A percentile compares a stretch with the other conserved stretches of the same genome.
Evolutionary conservation across 1,140 invertebrate species (phyloP).

Genomic region (Drosophila ogumai): DNA sequence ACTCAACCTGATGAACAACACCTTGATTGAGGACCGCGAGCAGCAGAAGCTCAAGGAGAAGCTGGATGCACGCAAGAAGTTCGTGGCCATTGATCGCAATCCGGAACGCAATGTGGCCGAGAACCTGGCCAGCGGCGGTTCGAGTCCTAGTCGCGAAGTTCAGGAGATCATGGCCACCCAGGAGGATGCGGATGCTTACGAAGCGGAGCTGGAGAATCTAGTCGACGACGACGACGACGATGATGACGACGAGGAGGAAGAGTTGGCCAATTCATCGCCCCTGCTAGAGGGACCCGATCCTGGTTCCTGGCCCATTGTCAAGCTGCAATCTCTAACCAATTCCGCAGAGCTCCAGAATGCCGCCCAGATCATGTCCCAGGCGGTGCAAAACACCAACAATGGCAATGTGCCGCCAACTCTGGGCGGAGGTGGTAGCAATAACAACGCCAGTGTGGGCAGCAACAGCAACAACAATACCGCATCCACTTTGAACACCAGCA

Average conservation of each 20-base stretch:
- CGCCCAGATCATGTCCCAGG: conserved; percentile 79
- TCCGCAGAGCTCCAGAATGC: conserved; percentile 79
- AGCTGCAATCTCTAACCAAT: conserved; percentile 52
- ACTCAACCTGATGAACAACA: conserved; percentile 81
- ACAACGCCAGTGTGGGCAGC: conserved; percentile 27
- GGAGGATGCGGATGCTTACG: conserved; percentile 81
- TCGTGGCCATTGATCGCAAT: conserved; percentile 75
- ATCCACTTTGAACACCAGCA: conserved; percentile 52
- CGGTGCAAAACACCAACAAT: conserved; percentile 75
- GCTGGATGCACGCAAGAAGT: conserved; percentile 73
- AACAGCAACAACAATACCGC: conserved; percentile 55
- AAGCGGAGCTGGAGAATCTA: conserved; percentile 63
- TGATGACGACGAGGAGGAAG: conserved; percentile 58
- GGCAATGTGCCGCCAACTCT: conserved; percentile 68
- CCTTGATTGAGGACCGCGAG: conserved; percentile 76
- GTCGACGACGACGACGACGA: conserved; percentile 67
- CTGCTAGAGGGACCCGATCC: conserved; percentile 38
- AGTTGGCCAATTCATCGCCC: conserved; percentile 49
- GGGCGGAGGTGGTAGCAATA: conserved; percentile 34
- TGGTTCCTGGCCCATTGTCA: conserved; percentile 57
- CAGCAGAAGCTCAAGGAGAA: conserved; percentile 79
- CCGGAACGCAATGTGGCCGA: conserved; percentile 68
- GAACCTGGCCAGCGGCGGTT: conserved; percentile 87
- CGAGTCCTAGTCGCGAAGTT: conserved; percentile 94
- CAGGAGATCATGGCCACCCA: conserved; percentile 90